phyloP scores from a whole-genome alignment of 2,888 invertebrate genomes.

The Eustalomyia histrio region DNA sequence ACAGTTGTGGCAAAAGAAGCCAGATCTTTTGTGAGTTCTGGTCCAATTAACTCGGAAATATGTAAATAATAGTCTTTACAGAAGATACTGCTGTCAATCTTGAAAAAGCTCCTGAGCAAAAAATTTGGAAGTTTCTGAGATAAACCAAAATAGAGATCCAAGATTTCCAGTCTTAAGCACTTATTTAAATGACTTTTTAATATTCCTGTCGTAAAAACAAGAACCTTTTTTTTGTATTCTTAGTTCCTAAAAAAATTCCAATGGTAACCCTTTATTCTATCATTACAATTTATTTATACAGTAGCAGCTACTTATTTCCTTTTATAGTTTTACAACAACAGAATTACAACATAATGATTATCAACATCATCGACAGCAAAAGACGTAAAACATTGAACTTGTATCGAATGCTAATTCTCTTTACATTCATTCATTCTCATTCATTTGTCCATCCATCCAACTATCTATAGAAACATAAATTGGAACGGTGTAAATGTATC shows the following conservation, averaged over 20 bases:
- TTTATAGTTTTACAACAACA: neutral
- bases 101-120: too few relatives aligned
- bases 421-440: neutral
- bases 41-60: too few relatives aligned
- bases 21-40: too few relatives aligned
- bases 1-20: too few relatives aligned
- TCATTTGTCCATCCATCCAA: neutral
- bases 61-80: too few relatives aligned
- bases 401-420: constrained; percentile 11
- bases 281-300: constrained; percentile 11
- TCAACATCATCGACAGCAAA: constrained; percentile 13
- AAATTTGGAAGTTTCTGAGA: too few relatives aligned
- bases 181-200: too few relatives aligned
- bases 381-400: constrained; percentile 24
- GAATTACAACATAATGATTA: neutral
- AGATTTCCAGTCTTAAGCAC: too few relatives aligned
- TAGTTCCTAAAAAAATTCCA: neutral
- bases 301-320: constrained; percentile 37
- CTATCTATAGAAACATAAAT: neutral
- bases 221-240: too few relatives aligned
- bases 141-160: too few relatives aligned
- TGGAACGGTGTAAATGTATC: constrained; percentile 41
- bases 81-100: too few relatives aligned
- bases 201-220: too few relatives aligned
- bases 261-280: constrained; percentile 30